These are phyloP conservation scores for Calonectris borealis DNA, from an alignment of 2,113 vertebrate genomes.

Conservation along the genomic window DNA sequence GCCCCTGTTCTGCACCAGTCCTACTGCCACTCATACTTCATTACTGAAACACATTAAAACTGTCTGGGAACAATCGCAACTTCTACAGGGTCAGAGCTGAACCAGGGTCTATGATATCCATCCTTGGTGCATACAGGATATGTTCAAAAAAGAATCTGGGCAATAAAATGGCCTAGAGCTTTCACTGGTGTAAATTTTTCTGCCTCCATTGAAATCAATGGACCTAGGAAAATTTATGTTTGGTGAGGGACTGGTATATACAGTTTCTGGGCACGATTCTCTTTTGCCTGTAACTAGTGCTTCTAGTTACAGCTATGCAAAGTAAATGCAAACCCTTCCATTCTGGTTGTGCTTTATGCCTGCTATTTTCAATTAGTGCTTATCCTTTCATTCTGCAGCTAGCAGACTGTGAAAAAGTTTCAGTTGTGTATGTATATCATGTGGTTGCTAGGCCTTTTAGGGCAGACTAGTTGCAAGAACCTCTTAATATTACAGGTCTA, in stretches of 20 bases:
- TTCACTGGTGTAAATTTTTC: neutral
- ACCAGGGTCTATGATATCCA: neutral
- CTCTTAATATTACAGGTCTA: neutral
- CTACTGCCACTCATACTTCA: neutral
- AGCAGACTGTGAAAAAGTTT: neutral
- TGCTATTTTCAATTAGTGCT: conserved; percentile 7
- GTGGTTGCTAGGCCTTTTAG: neutral
- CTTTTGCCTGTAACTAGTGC: neutral
- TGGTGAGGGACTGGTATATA: neutral
- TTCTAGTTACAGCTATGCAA: neutral
- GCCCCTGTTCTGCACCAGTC: neutral
- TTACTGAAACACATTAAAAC: neutral
- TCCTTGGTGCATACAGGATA: neutral
- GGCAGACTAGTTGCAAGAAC: neutral
- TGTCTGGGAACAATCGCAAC: neutral
- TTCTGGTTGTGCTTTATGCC: neutral
- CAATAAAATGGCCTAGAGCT: neutral
- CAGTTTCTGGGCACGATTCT: neutral
- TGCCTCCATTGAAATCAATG: neutral
- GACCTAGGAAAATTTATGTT: neutral
- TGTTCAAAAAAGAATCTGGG: neutral
- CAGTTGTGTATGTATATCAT: neutral
- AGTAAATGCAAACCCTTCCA: neutral
- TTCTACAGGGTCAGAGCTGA: neutral
- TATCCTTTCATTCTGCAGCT: neutral